Evolutionary conservation across 2,888 invertebrate genomes (phyloP).

Genomic region (Aradus depressus): DNA sequence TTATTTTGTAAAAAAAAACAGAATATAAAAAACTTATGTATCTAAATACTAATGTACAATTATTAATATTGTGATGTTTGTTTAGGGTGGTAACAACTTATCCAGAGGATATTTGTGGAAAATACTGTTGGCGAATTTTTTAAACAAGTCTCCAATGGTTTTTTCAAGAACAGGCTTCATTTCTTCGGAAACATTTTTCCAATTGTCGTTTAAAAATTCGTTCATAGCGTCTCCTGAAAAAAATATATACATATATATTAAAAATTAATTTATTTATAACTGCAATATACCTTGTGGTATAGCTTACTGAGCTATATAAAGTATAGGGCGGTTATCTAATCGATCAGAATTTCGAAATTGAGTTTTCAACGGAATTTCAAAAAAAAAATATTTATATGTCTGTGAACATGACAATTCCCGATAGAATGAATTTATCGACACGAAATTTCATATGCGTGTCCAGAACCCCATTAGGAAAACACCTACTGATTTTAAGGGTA

Average conservation of each 20-base stretch:
- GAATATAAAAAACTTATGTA: neutral
- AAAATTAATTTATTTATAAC: constrained; percentile 4
- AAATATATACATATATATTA: constrained; percentile 7
- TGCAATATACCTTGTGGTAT: too few relatives aligned
- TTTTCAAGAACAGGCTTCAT: constrained; percentile 58
- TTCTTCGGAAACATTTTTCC: constrained; percentile 57
- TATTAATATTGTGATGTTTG: neutral
- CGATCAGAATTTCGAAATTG: too few relatives aligned
- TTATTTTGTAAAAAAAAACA: neutral
- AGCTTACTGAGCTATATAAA: too few relatives aligned
- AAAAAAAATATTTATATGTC: too few relatives aligned
- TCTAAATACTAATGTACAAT: neutral
- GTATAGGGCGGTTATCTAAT: too few relatives aligned
- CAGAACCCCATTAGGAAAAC: too few relatives aligned
- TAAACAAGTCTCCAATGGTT: constrained; percentile 46
- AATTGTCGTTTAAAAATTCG: constrained; percentile 64
- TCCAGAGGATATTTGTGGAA: constrained; percentile 48
- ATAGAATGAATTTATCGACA: too few relatives aligned
- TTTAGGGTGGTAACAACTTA: constrained; percentile 34
- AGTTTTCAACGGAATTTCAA: too few relatives aligned
- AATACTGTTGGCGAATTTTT: constrained; percentile 47
- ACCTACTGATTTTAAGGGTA: too few relatives aligned
- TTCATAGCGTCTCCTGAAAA: constrained; percentile 57
- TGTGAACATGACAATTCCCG: too few relatives aligned
- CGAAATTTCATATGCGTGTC: too few relatives aligned